Evolutionary conservation across 2,113 vertebrate genomes (phyloP), one percentile per base, ranked within the genome.

Genomic region (Pterophyllum scalare): DNA sequence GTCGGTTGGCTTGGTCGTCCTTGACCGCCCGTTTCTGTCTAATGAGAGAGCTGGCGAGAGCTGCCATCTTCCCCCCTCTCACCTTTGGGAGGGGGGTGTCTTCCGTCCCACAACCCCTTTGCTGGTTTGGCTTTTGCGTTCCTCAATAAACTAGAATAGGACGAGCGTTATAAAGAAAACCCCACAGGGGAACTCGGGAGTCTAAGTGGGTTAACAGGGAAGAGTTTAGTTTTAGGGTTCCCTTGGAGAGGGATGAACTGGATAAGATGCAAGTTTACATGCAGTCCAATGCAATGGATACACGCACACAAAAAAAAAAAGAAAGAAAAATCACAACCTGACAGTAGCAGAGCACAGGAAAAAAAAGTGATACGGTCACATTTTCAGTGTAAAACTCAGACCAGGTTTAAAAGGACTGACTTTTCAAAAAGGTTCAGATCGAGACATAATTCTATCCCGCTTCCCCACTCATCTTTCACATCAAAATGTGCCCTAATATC

Each of bases 21-120:
- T 96, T 96, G 90, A 97, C 95, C 81, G 97, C 97, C 87, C 97
- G 95, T 94, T 97, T 98, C 96, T 97, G 97, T 93, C 97, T 96
- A 89, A 98, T 97, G 93, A 97, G 94, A 92, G 97, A 96, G 92
- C 97, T 97, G 95, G 97, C 97, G 77, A 97, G 94, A 74, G 97
- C 97, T 93, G 97, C 97, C 97, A 97, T 97, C 89, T 95, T 96
- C 92, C 92, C 94, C 95, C 84, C 95, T 95, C 94, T 93, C 93
- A 92, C 85, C 89, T 90, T 91, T 91, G 88, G 91, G 94, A 93
- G 94, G 94, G 94, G 93, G 90, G 94, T 92, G 52, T 87, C 82
- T 90, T 92, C 57, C 64, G 91, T 84, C 67, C 60, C 62, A 57
- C 52, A 74, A 70, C 89, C 91, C 88, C 88, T 82, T 86, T 88